A percentile compares a stretch with the other conserved stretches of the same genome.
Evolutionary conservation across 1,140 invertebrate species (phyloP).

Genomic region (Philopotamus ludificatus): DNA sequence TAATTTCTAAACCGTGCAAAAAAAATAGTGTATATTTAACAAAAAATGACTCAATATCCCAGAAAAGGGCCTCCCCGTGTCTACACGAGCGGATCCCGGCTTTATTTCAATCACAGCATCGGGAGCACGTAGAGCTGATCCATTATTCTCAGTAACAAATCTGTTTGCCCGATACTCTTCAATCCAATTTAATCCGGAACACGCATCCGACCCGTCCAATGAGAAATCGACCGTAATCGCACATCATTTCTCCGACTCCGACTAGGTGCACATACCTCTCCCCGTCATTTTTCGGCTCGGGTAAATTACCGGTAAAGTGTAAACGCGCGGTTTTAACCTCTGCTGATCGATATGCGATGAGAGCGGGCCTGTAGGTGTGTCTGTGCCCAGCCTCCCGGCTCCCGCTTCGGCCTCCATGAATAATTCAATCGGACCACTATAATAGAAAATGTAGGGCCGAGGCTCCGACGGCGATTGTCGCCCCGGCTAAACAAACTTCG

Average conservation of each 20-base stretch:
- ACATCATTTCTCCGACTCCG: neutral
- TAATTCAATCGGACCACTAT: slow-evolving; percentile 25
- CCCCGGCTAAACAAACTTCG: neutral
- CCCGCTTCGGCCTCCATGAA: slow-evolving; percentile 15
- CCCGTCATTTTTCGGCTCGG: neutral
- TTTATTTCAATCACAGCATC: too few species aligned
- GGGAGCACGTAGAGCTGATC: too few species aligned
- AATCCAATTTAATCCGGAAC: neutral
- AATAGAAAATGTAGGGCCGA: slow-evolving; percentile 24
- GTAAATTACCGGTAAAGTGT: neutral
- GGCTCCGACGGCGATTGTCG: neutral
- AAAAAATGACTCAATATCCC: too few species aligned
- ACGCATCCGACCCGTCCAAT: neutral
- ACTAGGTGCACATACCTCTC: neutral
- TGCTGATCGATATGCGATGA: neutral
- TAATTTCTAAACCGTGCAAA: too few species aligned
- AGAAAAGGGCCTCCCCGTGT: too few species aligned
- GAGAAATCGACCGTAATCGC: neutral
- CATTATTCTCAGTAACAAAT: too few species aligned
- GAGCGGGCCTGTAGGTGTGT: neutral
- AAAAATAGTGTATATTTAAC: too few species aligned
- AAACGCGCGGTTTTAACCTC: neutral
- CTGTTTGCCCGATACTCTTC: neutral
- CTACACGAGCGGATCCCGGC: too few species aligned
- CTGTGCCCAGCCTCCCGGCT: neutral